phyloP scores from a whole-genome alignment of 1,140 invertebrate species.

The Hylyphantes graminicola region DNA sequence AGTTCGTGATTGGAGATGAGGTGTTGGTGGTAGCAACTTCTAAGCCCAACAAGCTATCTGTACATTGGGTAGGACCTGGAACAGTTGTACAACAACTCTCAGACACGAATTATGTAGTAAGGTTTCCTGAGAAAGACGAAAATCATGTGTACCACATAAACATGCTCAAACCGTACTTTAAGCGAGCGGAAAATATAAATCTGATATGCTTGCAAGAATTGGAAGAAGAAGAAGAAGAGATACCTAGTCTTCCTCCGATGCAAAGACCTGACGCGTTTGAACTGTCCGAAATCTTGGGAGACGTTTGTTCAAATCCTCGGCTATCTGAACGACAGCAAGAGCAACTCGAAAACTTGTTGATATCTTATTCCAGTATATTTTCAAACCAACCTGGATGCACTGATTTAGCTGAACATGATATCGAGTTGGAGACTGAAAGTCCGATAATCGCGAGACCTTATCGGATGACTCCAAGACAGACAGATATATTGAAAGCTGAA shows the following conservation, averaged over 20 bases:
- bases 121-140: slow-evolving; percentile 10
- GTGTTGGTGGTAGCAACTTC: slow-evolving; percentile 10
- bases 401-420: slow-evolving; percentile 23
- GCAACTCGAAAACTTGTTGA: neutral
- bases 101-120: slow-evolving; percentile 25
- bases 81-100: slow-evolving; percentile 7
- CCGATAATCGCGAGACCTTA: slow-evolving; percentile 16
- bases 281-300: neutral
- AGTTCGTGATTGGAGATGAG: slow-evolving; percentile 5
- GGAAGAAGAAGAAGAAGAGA: neutral
- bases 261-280: neutral
- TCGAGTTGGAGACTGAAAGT: neutral
- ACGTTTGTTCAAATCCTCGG: neutral
- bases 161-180: slow-evolving; percentile 22
- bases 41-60: slow-evolving; percentile 10
- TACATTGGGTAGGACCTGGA: slow-evolving; percentile 14
- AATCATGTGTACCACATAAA: slow-evolving; percentile 22
- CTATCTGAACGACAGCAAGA: neutral
- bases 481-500: neutral
- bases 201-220: neutral
- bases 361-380: neutral
- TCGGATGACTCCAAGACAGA: neutral
- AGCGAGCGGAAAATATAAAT: slow-evolving; percentile 2
- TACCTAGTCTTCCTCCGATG: neutral
- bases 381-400: neutral